phyloP scores from a whole-genome alignment of 2,888 invertebrate genomes.

The Rhynchonema sp. region DNA sequence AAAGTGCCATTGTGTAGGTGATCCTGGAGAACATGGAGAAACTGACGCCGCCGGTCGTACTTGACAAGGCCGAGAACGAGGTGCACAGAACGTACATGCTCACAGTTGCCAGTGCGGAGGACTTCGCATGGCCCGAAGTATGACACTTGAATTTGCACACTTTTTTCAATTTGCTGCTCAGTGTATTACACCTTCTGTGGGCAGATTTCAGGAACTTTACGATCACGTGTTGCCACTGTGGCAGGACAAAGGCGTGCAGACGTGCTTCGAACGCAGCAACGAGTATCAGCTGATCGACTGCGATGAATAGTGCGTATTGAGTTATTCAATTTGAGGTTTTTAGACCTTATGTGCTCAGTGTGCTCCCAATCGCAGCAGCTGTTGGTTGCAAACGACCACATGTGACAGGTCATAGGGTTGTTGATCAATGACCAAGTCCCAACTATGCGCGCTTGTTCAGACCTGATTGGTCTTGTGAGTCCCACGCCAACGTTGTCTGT shows the following conservation, averaged over 20 bases:
- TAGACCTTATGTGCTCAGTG: too few species aligned
- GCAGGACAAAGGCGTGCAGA: conserved; percentile 87
- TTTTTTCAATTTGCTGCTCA: neutral
- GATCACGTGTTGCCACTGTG: conserved; percentile 92
- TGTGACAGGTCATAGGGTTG: too few species aligned
- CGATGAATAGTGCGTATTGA: conserved; percentile 79
- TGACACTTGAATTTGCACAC: neutral
- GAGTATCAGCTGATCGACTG: conserved; percentile 99
- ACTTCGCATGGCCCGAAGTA: conserved; percentile 46
- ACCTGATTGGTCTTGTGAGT: too few species aligned
- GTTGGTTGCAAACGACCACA: too few species aligned
- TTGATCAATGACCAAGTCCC: too few species aligned
- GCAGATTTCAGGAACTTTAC: conserved; percentile 69
- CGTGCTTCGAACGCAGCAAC: conserved; percentile 92
- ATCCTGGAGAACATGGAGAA: conserved; percentile 98
- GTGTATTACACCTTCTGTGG: neutral
- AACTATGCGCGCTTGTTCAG: too few species aligned
- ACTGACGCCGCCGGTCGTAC: conserved; percentile 77
- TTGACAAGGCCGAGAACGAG: conserved; percentile 83
- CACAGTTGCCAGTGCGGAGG: conserved; percentile 69
- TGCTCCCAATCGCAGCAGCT: too few species aligned
- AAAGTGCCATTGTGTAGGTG: conserved; percentile 48
- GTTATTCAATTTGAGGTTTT: too few species aligned
- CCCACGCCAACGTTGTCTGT: too few species aligned
- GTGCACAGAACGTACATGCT: conserved; percentile 79